Evolutionary conservation across 2,113 vertebrate genomes (phyloP).

Genomic region (Epinephelus fuscoguttatus): DNA sequence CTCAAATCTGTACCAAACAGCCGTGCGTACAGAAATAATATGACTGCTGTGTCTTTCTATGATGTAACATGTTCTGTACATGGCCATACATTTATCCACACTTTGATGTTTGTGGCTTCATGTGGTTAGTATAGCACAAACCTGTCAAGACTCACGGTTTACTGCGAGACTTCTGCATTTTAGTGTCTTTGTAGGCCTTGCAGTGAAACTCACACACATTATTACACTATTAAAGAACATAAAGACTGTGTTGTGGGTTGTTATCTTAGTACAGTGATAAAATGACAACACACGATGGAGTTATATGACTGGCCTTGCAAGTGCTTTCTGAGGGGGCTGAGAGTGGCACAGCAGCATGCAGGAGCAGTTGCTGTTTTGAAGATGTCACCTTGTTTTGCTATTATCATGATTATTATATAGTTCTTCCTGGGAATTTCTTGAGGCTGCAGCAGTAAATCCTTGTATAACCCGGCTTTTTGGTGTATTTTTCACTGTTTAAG

Average conservation of each 20-base stretch:
- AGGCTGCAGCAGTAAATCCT: conserved; percentile 1
- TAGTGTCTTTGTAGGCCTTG: neutral
- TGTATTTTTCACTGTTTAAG: conserved; percentile 36
- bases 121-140: neutral
- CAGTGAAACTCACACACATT: neutral
- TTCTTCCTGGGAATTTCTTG: neutral
- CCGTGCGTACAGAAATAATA: neutral
- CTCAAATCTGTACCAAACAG: neutral
- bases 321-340: no score
- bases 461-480: neutral
- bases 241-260: neutral
- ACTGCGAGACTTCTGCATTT: neutral
- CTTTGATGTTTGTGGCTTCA: neutral
- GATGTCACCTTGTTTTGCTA: neutral
- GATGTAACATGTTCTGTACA: neutral
- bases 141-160: conserved; percentile 7
- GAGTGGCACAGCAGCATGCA: neutral
- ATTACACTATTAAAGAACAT: neutral
- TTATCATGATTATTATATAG: neutral
- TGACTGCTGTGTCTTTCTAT: neutral
- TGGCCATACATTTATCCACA: neutral
- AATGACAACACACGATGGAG: neutral
- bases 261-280: neutral
- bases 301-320: neutral
- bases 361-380: neutral